Base-by-base conservation (phyloP, 1,140 invertebrate species). In the Sinella curviseta region DNA sequence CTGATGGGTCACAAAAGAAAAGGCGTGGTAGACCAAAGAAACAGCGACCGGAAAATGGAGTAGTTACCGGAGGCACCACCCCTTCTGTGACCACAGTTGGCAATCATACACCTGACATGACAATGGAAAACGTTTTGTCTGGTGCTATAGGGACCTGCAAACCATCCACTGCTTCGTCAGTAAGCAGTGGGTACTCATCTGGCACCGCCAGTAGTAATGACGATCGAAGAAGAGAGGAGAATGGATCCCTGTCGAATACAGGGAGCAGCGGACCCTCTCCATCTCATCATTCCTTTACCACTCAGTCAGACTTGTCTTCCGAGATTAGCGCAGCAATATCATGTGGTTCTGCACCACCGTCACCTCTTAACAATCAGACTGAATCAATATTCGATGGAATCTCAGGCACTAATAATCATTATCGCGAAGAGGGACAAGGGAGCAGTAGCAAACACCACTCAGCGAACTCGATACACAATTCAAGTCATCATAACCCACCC, bases 21-120 rank as follows among this genome's bases (percentile, higher is more conserved):
- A 95, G 96, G 85, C 89, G 94, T 24, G 94, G 94, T 0, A 88
- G 94, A 30, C 94, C 94, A 39, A 96, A 96, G 88, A 96, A 96
- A 86, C 92, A 95, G 1, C 93, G 93, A 84, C 87, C 88, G 70
- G 90, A 93, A 39, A 92, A 92, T 84, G 91, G 90, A 91, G 12
- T 8, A 86, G 89, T 89, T 36, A 88, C 76, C 31, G 35, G 73
- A 36, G 36, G n/a, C 14, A 31, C 48, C 31, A 26, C 16, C 57
- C 36, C 76, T 74, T 16, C 81, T 39, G 76, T 77, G 26, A 65
- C 35, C 34, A 24, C 78, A n/a, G 65, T 82, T 54, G 76, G 81
- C 55, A 82, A 60, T 55, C 78, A 77, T 30, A 82, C 77, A 55
- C 80, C 82, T 17, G 82, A 81, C 30, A 73, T 78, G 16, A 74